Base-by-base conservation (phyloP, 2,888 invertebrate genomes). In the Lasioglossum calceatum region DNA sequence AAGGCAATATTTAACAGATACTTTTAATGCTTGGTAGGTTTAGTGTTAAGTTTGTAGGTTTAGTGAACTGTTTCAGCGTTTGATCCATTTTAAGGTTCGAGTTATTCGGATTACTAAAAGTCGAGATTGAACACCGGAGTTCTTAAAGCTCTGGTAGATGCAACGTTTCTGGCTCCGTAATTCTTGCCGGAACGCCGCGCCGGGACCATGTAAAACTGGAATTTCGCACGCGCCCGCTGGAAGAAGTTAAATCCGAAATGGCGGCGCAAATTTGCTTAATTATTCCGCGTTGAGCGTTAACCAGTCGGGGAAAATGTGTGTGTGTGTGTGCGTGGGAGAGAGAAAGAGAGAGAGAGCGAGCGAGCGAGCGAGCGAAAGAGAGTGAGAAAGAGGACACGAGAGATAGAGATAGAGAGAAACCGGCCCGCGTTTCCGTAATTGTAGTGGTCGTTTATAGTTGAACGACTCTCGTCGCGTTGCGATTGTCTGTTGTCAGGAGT, bases 401-500 rank as follows among this genome's bases (percentile, higher is more conserved):
- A 42, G 70, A 70, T 4, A 5, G 71, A 42, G 71, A 23, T 23
- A 39, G 70, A 39, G 39, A 79, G 80, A 89, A 87, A 86, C 81
- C 61, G 64, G 36, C 79, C 83, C 85, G 85, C 89, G 89, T 90
- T 87, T 79, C 87, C 88, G 88, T 94, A 94, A 94, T 94, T 94
- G 94, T 94, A 94, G 94, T 94, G 94, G 94, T 94, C 94, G 94
- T 94, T 94, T 94, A 93, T 94, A 94, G 93, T 94, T 94, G 94
- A 94, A 94, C 92, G 93, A 93, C 92, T 91, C 93, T 94, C 88
- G 92, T 89, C 88, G 88, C 90, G 89, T 90, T 85, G 92, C 89
- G 89, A 92, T 93, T 93, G 91, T 93, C 90, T 92, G 88, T 91
- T 80, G 92, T 89, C 87, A 90, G 87, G 85, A 92, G 91, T 89